Evolutionary conservation across 2,888 invertebrate genomes (phyloP).

Genomic region (Arctia plantaginis): DNA sequence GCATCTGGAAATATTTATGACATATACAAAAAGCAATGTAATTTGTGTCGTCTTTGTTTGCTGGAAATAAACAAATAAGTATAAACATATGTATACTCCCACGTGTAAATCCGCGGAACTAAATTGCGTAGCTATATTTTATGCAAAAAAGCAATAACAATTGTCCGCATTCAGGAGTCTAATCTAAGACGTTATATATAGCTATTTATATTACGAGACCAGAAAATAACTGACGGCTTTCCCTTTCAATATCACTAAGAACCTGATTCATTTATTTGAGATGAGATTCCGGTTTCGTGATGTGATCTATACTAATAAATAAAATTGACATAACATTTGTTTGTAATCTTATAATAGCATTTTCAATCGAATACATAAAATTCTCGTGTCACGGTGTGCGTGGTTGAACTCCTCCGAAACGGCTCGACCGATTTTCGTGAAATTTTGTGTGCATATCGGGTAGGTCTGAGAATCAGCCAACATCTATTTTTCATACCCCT

Average conservation of each 20-base stretch:
- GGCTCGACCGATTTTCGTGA: too few species aligned
- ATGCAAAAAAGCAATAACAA: too few species aligned
- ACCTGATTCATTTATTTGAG: neutral
- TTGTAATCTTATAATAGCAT: too few species aligned
- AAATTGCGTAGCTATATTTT: too few species aligned
- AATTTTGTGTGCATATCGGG: too few species aligned
- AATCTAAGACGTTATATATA: neutral
- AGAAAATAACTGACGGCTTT: neutral
- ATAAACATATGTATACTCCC: neutral
- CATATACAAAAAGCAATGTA: constrained; percentile 27
- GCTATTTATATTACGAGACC: neutral
- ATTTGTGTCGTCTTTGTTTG: constrained; percentile 23
- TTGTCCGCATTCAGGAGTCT: neutral
- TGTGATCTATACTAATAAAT: neutral
- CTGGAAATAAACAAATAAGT: neutral
- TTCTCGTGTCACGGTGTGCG: too few species aligned
- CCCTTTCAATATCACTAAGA: neutral
- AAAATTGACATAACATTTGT: too few species aligned
- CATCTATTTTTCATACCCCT: too few species aligned
- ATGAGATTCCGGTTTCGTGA: neutral
- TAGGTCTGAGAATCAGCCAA: too few species aligned
- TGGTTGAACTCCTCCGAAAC: too few species aligned
- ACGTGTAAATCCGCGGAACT: neutral
- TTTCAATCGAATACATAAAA: too few species aligned
- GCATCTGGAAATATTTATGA: constrained; percentile 51